Percentiles rank a stretch among this genome's conserved stretches.
Conservation (phyloP, 2,113 vertebrate species). For the Probosciger aterrimus region DNA sequence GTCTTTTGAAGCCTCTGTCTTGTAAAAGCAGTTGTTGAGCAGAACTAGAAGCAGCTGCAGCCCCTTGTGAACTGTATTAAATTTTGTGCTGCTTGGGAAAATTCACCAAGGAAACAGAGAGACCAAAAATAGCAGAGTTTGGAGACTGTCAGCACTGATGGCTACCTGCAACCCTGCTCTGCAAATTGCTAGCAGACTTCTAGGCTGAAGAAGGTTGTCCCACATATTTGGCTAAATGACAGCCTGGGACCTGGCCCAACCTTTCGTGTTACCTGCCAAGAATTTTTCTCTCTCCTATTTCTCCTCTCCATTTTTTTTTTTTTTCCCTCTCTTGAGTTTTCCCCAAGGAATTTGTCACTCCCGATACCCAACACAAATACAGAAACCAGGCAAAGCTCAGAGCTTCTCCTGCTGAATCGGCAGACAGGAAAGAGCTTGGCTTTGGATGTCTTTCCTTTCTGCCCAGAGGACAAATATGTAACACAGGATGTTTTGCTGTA, state of each 20-base stretch:
- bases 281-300: background rate
- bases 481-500: background rate
- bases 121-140: background rate
- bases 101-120: constrained; percentile 20
- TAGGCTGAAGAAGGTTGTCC: background rate
- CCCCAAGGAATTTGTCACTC: constrained; percentile 15
- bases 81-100: constrained; percentile 11
- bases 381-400: background rate
- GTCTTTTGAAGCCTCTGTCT: background rate
- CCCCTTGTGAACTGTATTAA: background rate
- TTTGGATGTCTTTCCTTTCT: background rate
- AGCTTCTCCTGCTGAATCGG: background rate
- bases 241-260: background rate
- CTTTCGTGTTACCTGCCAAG: background rate
- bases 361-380: background rate
- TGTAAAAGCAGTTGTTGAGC: background rate
- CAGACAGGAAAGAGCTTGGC: background rate
- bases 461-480: background rate
- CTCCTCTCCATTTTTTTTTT: background rate
- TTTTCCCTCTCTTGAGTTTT: background rate
- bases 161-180: constrained; percentile 24
- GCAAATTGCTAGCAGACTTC: constrained; percentile 8
- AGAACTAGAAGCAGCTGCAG: background rate
- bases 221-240: background rate
- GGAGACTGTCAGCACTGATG: background rate